Percentiles rank a stretch among this genome's conserved stretches.
Conservation (phyloP, 2,888 invertebrate genomes). For the Pediacus dermestoides region DNA sequence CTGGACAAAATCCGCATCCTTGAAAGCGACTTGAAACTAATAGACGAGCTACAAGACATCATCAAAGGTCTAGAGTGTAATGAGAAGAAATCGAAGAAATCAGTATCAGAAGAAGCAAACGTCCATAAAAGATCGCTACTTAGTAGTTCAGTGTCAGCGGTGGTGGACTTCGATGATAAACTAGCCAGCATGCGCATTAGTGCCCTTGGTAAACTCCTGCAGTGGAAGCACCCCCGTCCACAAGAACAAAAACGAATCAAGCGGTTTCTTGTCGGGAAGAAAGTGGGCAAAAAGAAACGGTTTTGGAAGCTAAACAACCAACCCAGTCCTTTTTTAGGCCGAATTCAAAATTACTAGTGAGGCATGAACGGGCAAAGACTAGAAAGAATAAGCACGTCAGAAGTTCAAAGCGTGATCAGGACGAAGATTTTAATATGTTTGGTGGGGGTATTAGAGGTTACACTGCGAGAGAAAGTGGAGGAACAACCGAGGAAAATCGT, state of each 20-base stretch:
- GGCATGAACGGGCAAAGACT: no score
- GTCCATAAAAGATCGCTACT: neutral
- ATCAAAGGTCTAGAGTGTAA: slow-evolving; percentile 25
- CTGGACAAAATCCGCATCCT: slow-evolving; percentile 12
- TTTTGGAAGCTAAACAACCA: slow-evolving; percentile 14
- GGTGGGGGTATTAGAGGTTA: no score
- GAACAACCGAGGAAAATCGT: no score
- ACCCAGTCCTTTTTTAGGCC: slow-evolving; percentile 23
- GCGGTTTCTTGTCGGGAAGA: slow-evolving; percentile 6
- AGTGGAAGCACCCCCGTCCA: slow-evolving; percentile 8
- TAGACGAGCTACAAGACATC: slow-evolving; percentile 33
- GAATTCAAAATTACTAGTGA: slow-evolving; percentile 24
- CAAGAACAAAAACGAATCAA: slow-evolving; percentile 4
- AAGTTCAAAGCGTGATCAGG: no score
- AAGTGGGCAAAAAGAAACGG: slow-evolving; percentile 1
- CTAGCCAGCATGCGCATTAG: neutral
- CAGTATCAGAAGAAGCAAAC: neutral
- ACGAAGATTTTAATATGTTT: no score
- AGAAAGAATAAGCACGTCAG: no score
- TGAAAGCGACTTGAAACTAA: slow-evolving; percentile 29
- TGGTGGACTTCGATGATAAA: neutral
- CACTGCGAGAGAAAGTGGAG: no score
- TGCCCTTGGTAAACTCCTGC: slow-evolving; percentile 12
- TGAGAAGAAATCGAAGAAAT: slow-evolving; percentile 3
- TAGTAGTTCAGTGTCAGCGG: neutral